Base-by-base conservation (phyloP, 2,113 vertebrate species). In the Apteryx mantelli region DNA sequence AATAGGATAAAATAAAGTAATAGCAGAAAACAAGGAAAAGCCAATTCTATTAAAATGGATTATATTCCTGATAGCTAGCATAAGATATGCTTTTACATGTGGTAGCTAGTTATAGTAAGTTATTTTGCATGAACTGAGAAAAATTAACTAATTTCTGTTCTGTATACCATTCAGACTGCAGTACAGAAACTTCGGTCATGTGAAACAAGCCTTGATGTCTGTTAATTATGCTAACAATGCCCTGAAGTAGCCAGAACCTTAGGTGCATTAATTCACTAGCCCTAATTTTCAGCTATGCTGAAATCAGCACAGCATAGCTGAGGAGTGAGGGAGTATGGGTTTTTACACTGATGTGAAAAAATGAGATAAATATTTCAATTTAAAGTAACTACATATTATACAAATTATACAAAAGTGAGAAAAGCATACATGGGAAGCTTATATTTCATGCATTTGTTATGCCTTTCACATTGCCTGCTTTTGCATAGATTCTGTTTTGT, bases 121-220 rank as follows among this genome's bases (percentile, higher is more conserved):
- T 74, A 42, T 63, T 90, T 86, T 75, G 55, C 61, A 76, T 34
- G 12, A 68, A 87, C 7, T 90, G 55, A 74, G 63, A 68, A 86
- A 91, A 90, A 63, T 58, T 6, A 74, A 40, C 89, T 89, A 8
- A 73, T 91, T 91, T 91, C 50, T 65, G 13, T 53, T 94, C 61
- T 34, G 53, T 56, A 81, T 65, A 0, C 75, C 70, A 34, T 75
- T 88, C 76, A 86, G 88, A 86, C 76, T 36, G 22, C 14, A 32
- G 58, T 86, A 60, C 20, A 79, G 66, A 89, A 91, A 92, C 79
- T 87, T 89, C 86, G 80, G 91, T 74, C 75, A 42, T 52, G 63
- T 74, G 75, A 91, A 93, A 94, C 58, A 82, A 91, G 50, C 42
- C 91, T 79, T 85, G 21, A 70, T 80, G 87, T 80, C 87, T 95